Evolutionary conservation across 2,888 invertebrate species (phyloP), one percentile per base, ranked within the genome.

Genomic region (Phortica okadai): DNA sequence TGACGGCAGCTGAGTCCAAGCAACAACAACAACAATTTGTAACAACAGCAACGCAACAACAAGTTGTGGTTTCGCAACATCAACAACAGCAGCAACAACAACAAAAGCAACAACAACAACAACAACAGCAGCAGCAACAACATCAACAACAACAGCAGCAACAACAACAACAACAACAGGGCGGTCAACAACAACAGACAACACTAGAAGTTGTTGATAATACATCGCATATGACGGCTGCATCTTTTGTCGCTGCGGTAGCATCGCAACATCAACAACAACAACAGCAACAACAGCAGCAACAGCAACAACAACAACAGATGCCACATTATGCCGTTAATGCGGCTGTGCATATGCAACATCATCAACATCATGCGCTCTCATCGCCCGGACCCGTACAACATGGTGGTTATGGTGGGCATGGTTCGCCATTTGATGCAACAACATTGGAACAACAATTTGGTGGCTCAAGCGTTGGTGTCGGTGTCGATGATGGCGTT

Each of bases 1-100:
- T 94, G 94, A 94, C 95, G 16, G 75, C 87, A 88, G 56, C 88
- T 42, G 86, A 89, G 76, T 86, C 88, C 76, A 88, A 89, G 67
- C 84, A 88, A 76, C 82, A 50, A 8, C 82, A 81, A 21, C 79
- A 82, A n/a, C 54, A 44, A 14, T 14, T 33, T 3, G 74, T 66
- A 1, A 45, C 81, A 82, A 45, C 76, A 89, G 78, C 80, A 84
- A 84, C 62, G 7, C 82, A 81, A 21, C 79, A 82, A 11, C 21
- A 33, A 14, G 42, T 42, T 10, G 73, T 73, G 0, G 58, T n/a
- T 7, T 58, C 33, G 6, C 79, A 82, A 41, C 81, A 82, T 42
- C 76, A 89, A 78, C 79, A 84, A 84, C 72, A 89, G 82, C 77
- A 84, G 74, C 83, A 73, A 73, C 81, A 74, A 74, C 78, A 79